Evolutionary conservation across 2,888 invertebrate genomes (phyloP).

Genomic region (Volucella bombylans): DNA sequence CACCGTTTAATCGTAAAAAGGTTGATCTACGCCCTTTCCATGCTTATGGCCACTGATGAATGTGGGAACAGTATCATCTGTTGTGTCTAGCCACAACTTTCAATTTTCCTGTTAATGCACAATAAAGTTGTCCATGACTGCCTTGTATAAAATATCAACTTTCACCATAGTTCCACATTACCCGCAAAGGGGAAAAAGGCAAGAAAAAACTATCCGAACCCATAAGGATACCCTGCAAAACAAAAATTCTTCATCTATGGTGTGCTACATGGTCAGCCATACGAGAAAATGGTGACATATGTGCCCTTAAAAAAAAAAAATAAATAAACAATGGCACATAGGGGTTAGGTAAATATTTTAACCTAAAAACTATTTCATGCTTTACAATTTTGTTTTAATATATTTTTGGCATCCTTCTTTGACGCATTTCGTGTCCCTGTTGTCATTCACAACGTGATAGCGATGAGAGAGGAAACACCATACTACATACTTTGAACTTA

Average conservation of each 20-base stretch:
- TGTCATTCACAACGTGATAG: no score
- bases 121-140: constrained; percentile 4
- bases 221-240: neutral
- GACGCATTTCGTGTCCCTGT: no score
- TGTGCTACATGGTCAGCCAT: constrained; percentile 33
- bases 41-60: no score
- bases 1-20: no score
- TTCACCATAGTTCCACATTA: neutral
- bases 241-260: constrained; percentile 41
- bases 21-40: no score
- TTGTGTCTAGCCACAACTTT: constrained; percentile 46
- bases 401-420: neutral
- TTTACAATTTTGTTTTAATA: constrained; percentile 25
- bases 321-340: constrained; percentile 27
- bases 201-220: constrained; percentile 31
- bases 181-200: neutral
- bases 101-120: constrained; percentile 49
- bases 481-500: constrained; percentile 23
- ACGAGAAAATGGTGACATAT: constrained; percentile 50
- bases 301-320: constrained; percentile 28
- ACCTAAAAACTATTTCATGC: constrained; percentile 40
- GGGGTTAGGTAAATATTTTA: constrained; percentile 67
- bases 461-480: neutral
- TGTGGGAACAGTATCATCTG: constrained; percentile 31
- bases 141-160: neutral